Base-by-base conservation (phyloP, 2,113 vertebrate genomes). In the Acrocephalus kingi region DNA sequence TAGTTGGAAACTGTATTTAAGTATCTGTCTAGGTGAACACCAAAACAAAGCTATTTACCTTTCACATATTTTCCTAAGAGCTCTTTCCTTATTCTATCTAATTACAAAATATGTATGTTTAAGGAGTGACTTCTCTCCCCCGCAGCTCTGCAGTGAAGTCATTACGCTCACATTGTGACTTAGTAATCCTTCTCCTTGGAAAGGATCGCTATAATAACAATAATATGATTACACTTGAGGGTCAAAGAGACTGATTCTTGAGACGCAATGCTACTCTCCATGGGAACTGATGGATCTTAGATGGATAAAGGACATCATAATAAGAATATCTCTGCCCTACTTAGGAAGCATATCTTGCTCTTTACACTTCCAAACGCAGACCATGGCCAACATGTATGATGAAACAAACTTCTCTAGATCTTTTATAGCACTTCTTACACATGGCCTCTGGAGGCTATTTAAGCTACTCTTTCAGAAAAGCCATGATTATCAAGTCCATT, bases 61-160 rank as follows among this genome's bases (percentile, higher is more conserved):
- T 96, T 54, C 66, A 58, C 41, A 1, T 61, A 61, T 90, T 94
- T 96, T 90, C 28, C 0, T 89, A 93, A 94, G 61, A 72, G 33
- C 56, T 82, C 88, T 96, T 90, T 87, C 72, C 74, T 89, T 96
- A 90, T 82, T 93, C 94, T 69, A 90, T 35, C 76, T 93, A 97
- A 97, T 96, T 94, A 94, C 95, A 94, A 96, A 95, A 96, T 94
- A 96, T 96, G 92, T 95, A 96, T 92, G 88, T 96, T 96, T 96
- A 96, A 96, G 90, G 76, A 95, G 80, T 79, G 80, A 92, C 90
- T 96, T 87, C 90, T 84, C 37, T 96, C 96, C 86, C 93, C 46
- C 0, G 76, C 93, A 90, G 80, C 87, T 82, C 80, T 82, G 66
- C 64, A 62, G 58, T 82, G 92, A 95, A 96, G 92, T 94, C 92